Evolutionary conservation across 2,797 vertebrate species (phyloP).

Genomic region (Chrosomus eos): DNA sequence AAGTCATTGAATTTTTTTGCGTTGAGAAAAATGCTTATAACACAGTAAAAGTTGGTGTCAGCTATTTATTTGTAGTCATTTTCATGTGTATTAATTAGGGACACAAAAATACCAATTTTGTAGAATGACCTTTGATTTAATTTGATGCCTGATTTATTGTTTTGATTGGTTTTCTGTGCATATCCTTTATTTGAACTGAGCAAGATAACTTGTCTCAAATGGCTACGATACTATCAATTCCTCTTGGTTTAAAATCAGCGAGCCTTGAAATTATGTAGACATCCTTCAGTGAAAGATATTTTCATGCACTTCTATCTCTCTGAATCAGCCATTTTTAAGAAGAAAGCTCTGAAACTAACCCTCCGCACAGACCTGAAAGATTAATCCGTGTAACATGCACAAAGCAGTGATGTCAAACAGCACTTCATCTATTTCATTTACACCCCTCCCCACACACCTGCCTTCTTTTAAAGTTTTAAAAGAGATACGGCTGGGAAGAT

Average conservation of each 20-base stretch:
- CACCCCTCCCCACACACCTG: constrained; percentile 6
- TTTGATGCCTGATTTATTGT: constrained; percentile 16
- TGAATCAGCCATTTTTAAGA: constrained; percentile 39
- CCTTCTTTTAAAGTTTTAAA: constrained; percentile 11
- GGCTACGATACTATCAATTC: constrained; percentile 6
- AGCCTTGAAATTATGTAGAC: constrained; percentile 28
- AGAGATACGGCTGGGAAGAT: constrained; percentile 1
- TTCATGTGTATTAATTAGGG: not conserved
- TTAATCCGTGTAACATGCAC: constrained; percentile 6
- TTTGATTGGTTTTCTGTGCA: constrained; percentile 9
- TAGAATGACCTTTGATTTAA: not conserved
- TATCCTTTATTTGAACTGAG: constrained; percentile 1
- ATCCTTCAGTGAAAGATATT: not conserved
- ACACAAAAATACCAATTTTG: not conserved
- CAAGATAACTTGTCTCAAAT: not conserved
- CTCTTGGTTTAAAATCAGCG: constrained; percentile 21
- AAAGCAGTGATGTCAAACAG: constrained; percentile 47
- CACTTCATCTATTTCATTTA: constrained; percentile 30
- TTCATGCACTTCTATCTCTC: constrained; percentile 16
- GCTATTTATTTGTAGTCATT: not conserved
- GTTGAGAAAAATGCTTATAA: not conserved
- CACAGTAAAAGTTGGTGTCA: not conserved
- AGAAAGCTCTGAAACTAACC: constrained; percentile 10
- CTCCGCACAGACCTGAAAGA: constrained; percentile 24
- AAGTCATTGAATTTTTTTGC: not conserved